Evolutionary conservation across 2,113 vertebrate genomes (phyloP), one percentile per base, ranked within the genome.

Genomic region (Silurus meridionalis): DNA sequence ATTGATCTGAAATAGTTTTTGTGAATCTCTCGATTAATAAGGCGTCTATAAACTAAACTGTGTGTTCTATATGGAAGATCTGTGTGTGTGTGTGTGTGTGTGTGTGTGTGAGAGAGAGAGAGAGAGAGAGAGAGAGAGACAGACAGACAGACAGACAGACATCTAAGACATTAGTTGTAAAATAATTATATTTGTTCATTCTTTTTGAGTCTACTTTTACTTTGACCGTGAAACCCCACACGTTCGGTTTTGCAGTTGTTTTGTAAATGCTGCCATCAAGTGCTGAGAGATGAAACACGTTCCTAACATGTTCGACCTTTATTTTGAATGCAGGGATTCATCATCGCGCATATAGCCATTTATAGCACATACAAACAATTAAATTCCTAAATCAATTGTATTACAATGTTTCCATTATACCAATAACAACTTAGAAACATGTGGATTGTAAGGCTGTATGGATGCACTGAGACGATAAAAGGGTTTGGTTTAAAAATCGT

Each of bases 201-300:
- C 8, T 25, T 28, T 5, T 80, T 60, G 13, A 2, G 10, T 28
- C 14, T 55, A 19, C 4, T n/a, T 11, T 2, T n/a, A 13, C 6
- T 15, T 55, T 61, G 21, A 37, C 21, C 3, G 5, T 21, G 28
- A 10, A 46, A 4, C 48, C 6, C 48, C 15, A 28, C 23, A 2
- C 19, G 14, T 5, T 28, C n/a, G n/a, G 57, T 5, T 2, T 5
- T 71, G 50, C 23, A 48, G 6, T 55, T 61, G 46, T 7, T 78
- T 84, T 69, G 82, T 57, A 66, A 71, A 84, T 85, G 79, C 37
- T 82, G 53, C 85, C 85, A 75, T 71, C 87, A 80, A 17, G 85
- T 85, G 89, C 55, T 82, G 2, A 83, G 17, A 53, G 0, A 6
- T 23, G 8, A 2, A n/a, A 57, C 55, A 15, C 53, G 13, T 37